Percentiles rank a stretch among this genome's conserved stretches.
Evolutionary conservation across 2,888 invertebrate species (phyloP).

Genomic region (Priocnemis perturbator): DNA sequence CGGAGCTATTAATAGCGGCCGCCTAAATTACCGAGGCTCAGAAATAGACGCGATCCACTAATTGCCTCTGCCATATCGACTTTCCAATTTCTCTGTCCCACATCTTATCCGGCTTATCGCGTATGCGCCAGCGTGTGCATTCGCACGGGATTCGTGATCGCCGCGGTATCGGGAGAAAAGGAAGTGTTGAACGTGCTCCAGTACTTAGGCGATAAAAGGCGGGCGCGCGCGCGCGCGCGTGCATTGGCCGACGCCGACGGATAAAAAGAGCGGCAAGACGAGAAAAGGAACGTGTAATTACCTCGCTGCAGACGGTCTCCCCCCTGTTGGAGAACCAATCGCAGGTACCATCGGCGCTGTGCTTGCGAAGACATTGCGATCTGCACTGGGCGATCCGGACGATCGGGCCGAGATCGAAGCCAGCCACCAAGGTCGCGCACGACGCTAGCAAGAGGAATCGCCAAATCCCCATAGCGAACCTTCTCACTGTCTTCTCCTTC

Average conservation of each 20-base stretch:
- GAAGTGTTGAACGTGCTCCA: no score
- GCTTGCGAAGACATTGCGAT: constrained; percentile 67
- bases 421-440: constrained; percentile 54
- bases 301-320: constrained; percentile 65
- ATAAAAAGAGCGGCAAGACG: no score
- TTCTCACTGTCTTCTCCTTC: constrained; percentile 4
- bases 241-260: no score
- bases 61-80: no score
- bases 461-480: constrained; percentile 44
- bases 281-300: constrained; percentile 38
- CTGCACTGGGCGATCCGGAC: constrained; percentile 71
- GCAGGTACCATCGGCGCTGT: constrained; percentile 66
- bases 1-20: no score
- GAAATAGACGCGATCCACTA: no score
- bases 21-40: no score
- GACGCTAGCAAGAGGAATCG: constrained; percentile 53
- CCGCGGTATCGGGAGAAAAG: no score
- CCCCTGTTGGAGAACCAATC: constrained; percentile 64
- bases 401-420: constrained; percentile 70
- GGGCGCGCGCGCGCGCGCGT: no score
- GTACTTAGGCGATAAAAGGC: no score
- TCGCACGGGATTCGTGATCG: no score
- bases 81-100: neutral
- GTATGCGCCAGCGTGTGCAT: no score
- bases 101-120: constrained; percentile 7